Conservation (phyloP, 2,113 vertebrate species). For the Parus major region DNA sequence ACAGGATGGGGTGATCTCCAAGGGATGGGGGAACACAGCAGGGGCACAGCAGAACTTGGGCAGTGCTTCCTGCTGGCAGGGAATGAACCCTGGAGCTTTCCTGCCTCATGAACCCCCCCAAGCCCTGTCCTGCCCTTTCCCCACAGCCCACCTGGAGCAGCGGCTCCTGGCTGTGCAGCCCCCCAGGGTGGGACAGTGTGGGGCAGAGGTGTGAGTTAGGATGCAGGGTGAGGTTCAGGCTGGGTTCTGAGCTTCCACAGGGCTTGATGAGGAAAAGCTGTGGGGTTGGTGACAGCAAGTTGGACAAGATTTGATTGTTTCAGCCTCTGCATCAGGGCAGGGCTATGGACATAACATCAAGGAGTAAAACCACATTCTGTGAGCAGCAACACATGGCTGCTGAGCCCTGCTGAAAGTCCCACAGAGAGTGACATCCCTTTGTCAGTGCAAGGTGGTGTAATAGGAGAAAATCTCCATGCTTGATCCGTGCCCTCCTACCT, state of each 20-base stretch:
- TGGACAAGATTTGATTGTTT: neutral
- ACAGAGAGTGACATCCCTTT: neutral
- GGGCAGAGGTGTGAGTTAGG: neutral
- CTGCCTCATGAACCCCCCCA: neutral
- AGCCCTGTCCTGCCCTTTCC: neutral
- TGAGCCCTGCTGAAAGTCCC: neutral
- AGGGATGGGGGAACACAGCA: neutral
- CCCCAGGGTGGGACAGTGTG: neutral
- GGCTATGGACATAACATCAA: neutral
- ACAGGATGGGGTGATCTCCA: neutral
- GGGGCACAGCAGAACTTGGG: neutral
- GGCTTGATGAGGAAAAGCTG: neutral
- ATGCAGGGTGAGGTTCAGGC: neutral
- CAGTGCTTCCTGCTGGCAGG: neutral
- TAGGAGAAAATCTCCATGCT: neutral
- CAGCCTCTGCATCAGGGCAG: neutral
- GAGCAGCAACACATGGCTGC: neutral
- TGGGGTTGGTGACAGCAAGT: neutral
- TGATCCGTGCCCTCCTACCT: neutral
- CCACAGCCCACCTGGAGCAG: neutral
- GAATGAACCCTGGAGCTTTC: neutral
- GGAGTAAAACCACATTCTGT: neutral
- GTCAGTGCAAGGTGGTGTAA: neutral
- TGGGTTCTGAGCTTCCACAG: neutral
- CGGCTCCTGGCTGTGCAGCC: neutral